Percentiles rank a stretch among this genome's conserved stretches.
These are phyloP conservation scores for Sialis fuliginosa DNA, from an alignment of 2,888 invertebrate species.

Conservation along the genomic window DNA sequence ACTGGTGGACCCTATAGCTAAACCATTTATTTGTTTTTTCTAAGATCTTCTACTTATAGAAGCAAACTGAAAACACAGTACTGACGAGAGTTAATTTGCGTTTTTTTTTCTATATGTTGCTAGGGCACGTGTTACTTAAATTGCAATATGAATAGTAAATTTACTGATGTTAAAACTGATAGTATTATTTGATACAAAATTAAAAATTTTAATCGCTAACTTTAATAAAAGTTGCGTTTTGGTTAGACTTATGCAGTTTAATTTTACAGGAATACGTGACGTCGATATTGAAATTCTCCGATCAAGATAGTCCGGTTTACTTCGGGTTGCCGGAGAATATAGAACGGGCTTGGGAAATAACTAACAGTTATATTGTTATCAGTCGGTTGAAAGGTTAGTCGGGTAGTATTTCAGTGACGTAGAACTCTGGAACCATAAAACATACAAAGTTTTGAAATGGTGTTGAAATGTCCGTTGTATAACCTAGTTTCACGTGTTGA, in stretches of 20 bases:
- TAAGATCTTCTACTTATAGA: no score
- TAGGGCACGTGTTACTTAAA: no score
- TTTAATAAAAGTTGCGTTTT: not conserved
- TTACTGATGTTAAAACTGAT: no score
- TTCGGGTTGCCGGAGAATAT: slow-evolving; percentile 81
- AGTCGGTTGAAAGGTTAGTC: slow-evolving; percentile 36
- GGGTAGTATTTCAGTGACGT: not conserved
- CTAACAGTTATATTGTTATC: slow-evolving; percentile 40
- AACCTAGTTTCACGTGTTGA: not conserved
- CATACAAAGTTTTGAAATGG: not conserved
- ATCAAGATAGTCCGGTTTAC: slow-evolving; percentile 53
- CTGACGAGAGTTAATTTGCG: no score
- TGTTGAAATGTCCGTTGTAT: not conserved
- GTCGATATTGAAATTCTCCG: slow-evolving; percentile 47
- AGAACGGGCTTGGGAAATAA: slow-evolving; percentile 65
- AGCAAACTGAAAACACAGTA: no score
- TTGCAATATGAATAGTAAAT: no score
- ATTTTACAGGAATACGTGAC: slow-evolving; percentile 42
- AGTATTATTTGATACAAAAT: no score
- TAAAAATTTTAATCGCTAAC: no score
- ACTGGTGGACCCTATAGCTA: no score
- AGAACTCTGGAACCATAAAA: not conserved
- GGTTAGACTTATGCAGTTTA: not conserved
- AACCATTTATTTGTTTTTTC: no score
- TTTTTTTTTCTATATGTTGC: no score